Evolutionary conservation across 2,888 invertebrate species (phyloP).

Genomic region (Apantesis nais): DNA sequence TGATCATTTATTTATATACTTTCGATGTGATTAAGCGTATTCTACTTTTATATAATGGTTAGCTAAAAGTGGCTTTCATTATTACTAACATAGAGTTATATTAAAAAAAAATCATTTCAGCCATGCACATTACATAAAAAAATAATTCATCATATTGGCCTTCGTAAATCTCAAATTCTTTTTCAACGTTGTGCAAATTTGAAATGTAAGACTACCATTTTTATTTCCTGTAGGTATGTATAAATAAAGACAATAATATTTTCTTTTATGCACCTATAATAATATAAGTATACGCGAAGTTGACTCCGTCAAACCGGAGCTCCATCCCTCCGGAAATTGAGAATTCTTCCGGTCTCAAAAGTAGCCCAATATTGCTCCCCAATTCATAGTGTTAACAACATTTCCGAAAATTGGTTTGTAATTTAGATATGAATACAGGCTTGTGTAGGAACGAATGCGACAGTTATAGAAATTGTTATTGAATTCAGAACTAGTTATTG

Average conservation of each 20-base stretch:
- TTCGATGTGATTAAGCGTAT: too few relatives aligned
- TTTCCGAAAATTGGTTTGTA: conserved; percentile 10
- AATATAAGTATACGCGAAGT: background rate
- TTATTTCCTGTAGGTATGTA: background rate
- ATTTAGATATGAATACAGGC: background rate
- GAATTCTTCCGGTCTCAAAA: conserved; percentile 19
- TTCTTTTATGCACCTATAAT: background rate
- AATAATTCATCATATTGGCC: too few relatives aligned
- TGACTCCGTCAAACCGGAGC: conserved; percentile 5
- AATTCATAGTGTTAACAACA: background rate
- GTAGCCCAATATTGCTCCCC: conserved; percentile 19
- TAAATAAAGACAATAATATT: background rate
- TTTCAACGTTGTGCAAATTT: too few relatives aligned
- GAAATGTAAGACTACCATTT: background rate
- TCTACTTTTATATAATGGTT: too few relatives aligned
- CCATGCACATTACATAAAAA: too few relatives aligned
- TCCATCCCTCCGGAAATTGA: conserved; percentile 24
- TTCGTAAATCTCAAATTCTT: too few relatives aligned
- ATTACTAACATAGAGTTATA: too few relatives aligned
- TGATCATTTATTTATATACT: too few relatives aligned
- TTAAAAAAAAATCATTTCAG: too few relatives aligned
- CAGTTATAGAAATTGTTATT: background rate
- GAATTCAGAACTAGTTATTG: background rate
- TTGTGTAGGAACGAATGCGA: background rate
- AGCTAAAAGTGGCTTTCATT: too few relatives aligned